A percentile compares a stretch with the other conserved stretches of the same genome.
Evolutionary conservation across 2,888 invertebrate species (phyloP).

Genomic region (Machimus rusticus): DNA sequence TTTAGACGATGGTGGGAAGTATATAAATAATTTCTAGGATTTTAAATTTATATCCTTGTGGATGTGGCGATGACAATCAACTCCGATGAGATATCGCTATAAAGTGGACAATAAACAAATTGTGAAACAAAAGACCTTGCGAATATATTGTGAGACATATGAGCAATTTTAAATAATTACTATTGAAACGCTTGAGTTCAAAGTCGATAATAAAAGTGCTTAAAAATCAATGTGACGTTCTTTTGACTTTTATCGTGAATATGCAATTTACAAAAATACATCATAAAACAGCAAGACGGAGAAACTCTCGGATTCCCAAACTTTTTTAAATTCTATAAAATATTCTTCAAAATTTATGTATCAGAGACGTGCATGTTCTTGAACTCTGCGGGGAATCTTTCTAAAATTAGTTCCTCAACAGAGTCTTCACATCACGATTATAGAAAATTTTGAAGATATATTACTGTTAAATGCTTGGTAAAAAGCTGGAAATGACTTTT

Average conservation of each 20-base stretch:
- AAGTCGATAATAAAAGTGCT: background rate
- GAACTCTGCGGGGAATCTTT: background rate
- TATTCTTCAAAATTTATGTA: background rate
- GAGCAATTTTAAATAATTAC: background rate
- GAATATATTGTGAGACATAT: background rate
- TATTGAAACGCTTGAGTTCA: background rate
- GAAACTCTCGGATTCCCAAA: background rate
- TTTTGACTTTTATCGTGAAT: background rate
- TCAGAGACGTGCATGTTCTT: background rate
- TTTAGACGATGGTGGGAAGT: background rate
- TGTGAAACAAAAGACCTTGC: background rate
- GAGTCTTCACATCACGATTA: background rate
- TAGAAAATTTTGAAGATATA: background rate
- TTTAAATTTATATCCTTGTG: background rate
- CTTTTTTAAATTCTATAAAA: background rate
- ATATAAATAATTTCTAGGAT: background rate
- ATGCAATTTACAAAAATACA: background rate
- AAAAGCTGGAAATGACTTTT: background rate
- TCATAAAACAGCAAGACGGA: background rate
- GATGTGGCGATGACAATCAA: background rate
- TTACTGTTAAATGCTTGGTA: background rate
- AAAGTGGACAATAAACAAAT: background rate
- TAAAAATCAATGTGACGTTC: background rate
- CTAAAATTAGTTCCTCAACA: background rate
- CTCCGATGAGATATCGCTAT: background rate